Conservation (phyloP, 2,888 invertebrate species). For the Macrophya annulata region DNA sequence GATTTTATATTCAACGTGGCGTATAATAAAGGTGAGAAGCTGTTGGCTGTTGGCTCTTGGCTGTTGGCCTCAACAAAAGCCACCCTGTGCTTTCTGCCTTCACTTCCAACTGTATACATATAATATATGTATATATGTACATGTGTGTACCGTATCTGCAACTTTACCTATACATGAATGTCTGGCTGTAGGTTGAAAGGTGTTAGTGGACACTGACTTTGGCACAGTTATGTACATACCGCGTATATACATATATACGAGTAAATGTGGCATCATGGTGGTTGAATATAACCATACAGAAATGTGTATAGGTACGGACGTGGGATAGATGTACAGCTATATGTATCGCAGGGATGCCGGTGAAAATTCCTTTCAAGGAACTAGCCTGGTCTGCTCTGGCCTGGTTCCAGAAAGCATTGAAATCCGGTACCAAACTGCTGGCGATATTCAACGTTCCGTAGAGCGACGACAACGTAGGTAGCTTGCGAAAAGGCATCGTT, state of each 20-base stretch:
- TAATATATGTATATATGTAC: background rate
- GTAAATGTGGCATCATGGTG: background rate
- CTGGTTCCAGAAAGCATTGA: conserved; percentile 50
- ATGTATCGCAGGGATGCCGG: conserved; percentile 28
- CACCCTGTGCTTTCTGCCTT: conserved; percentile 33
- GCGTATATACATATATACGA: background rate
- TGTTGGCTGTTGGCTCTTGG: conserved; percentile 43
- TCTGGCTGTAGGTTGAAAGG: background rate
- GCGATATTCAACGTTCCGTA: conserved; percentile 42
- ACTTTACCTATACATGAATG: background rate
- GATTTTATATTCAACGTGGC: conserved; percentile 44
- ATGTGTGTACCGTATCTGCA: background rate
- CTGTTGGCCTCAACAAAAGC: conserved; percentile 48
- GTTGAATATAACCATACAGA: background rate
- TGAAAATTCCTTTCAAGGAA: conserved; percentile 49
- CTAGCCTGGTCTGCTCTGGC: conserved; percentile 32
- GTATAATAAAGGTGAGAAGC: conserved; percentile 49
- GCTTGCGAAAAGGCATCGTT: conserved; percentile 23
- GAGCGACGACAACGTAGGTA: conserved; percentile 12
- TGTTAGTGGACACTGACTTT: conserved; percentile 22
- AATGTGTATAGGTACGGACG: background rate
- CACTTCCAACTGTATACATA: background rate
- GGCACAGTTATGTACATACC: background rate
- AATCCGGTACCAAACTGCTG: conserved; percentile 45
- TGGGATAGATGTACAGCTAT: background rate